Conservation (phyloP, 2,888 invertebrate genomes). For the Anodontia alba region DNA sequence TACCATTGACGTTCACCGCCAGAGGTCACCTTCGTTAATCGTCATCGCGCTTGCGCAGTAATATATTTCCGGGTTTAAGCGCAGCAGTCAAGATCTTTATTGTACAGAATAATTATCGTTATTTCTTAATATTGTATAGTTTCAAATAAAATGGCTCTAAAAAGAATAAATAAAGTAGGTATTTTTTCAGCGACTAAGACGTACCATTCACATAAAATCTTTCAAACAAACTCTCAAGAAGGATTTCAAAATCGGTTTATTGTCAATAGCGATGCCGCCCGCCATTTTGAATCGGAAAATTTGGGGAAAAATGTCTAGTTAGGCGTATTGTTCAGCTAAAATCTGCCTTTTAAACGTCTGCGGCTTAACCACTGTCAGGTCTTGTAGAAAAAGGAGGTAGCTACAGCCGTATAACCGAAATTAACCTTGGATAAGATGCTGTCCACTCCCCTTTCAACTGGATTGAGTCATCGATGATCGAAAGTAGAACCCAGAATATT, state of each 20-base stretch:
- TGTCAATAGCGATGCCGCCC: slow-evolving; percentile 47
- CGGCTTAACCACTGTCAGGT: too few species aligned
- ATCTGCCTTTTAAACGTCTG: too few species aligned
- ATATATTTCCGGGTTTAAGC: slow-evolving; percentile 31
- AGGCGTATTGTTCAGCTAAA: too few species aligned
- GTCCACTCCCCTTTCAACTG: too few species aligned
- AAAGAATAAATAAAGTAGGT: slow-evolving; percentile 80
- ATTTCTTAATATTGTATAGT: background rate
- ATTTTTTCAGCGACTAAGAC: background rate
- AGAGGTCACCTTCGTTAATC: slow-evolving; percentile 36
- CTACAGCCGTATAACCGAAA: too few species aligned
- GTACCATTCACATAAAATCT: background rate
- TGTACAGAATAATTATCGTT: background rate
- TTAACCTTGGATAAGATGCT: too few species aligned
- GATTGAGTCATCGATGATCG: too few species aligned
- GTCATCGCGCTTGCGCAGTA: slow-evolving; percentile 21
- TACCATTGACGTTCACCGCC: slow-evolving; percentile 15
- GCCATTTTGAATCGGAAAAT: slow-evolving; percentile 48
- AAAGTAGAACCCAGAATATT: too few species aligned
- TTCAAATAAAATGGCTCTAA: slow-evolving; percentile 72
- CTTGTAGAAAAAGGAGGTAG: too few species aligned
- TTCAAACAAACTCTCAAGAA: background rate
- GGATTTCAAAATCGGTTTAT: background rate
- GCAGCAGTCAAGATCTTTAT: slow-evolving; percentile 18
- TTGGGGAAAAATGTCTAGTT: too few species aligned